A percentile compares a stretch with the other conserved stretches of the same genome.
Evolutionary conservation across 2,888 invertebrate species (phyloP).

Genomic region (Scaptomyza parva): DNA sequence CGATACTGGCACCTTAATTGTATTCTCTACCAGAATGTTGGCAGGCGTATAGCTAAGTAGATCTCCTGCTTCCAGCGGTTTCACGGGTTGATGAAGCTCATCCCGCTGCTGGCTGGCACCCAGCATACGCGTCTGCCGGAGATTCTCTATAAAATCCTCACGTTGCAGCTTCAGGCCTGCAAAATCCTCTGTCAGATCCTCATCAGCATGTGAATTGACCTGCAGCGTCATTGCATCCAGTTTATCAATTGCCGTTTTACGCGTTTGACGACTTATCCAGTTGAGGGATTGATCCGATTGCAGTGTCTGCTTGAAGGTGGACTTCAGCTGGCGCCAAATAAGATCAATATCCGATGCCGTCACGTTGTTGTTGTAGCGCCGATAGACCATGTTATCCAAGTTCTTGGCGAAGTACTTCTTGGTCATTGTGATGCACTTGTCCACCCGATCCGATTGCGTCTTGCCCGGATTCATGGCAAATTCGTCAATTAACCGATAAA

Average conservation of each 20-base stretch:
- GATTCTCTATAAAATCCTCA: slow-evolving; percentile 67
- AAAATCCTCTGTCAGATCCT: slow-evolving; percentile 73
- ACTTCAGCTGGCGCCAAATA: slow-evolving; percentile 77
- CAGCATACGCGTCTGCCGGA: slow-evolving; percentile 32
- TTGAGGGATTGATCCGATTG: slow-evolving; percentile 50
- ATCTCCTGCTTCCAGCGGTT: slow-evolving; percentile 60
- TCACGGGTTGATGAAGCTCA: slow-evolving; percentile 60
- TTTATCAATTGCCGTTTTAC: slow-evolving; percentile 69
- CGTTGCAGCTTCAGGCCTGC: slow-evolving; percentile 56
- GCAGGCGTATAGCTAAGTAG: slow-evolving; percentile 72
- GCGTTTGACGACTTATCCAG: slow-evolving; percentile 68
- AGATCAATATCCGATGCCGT: slow-evolving; percentile 70
- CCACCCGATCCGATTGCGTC: slow-evolving; percentile 32
- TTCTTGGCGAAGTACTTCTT: slow-evolving; percentile 76
- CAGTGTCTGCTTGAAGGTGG: slow-evolving; percentile 66
- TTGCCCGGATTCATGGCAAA: slow-evolving; percentile 58
- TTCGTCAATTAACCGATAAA: slow-evolving; percentile 67
- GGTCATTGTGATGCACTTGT: slow-evolving; percentile 62
- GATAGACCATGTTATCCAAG: slow-evolving; percentile 81
- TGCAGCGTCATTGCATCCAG: slow-evolving; percentile 71
- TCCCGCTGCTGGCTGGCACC: slow-evolving; percentile 16
- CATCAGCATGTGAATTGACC: slow-evolving; percentile 67
- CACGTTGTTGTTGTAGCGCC: slow-evolving; percentile 65
- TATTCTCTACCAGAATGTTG: slow-evolving; percentile 76
- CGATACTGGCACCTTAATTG: slow-evolving; percentile 76